Conservation (phyloP, 1,140 invertebrate genomes). For the Agrypnia vestita region DNA sequence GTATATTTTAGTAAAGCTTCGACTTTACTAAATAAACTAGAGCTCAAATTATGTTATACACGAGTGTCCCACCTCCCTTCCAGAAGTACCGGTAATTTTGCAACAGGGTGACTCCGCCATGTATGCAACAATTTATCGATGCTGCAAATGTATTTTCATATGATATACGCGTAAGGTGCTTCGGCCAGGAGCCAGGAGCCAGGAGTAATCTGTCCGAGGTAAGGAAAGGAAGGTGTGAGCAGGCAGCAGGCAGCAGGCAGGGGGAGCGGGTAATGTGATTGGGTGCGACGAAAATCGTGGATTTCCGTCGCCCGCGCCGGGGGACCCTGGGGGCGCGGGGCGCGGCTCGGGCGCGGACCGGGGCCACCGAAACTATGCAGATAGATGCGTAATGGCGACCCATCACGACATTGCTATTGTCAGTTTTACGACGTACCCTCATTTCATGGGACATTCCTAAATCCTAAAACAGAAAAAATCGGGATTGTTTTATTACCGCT, state of each 20-base stretch:
- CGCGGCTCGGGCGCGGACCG: constrained; percentile 50
- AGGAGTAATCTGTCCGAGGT: too few species aligned
- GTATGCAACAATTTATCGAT: too few species aligned
- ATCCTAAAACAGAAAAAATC: background rate
- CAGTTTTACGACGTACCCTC: background rate
- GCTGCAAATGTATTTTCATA: too few species aligned
- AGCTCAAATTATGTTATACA: too few species aligned
- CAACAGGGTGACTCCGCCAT: too few species aligned
- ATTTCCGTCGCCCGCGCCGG: constrained; percentile 34
- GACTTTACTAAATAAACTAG: too few species aligned
- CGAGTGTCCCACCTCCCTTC: too few species aligned
- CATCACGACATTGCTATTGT: constrained; percentile 19
- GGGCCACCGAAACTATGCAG: constrained; percentile 5
- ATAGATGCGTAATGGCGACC: constrained; percentile 9
- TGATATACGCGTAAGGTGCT: too few species aligned
- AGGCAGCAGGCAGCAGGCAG: background rate
- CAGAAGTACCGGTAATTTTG: too few species aligned
- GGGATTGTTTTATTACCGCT: background rate
- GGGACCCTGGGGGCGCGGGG: constrained; percentile 41
- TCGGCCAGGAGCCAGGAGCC: too few species aligned
- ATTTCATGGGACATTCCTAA: constrained; percentile 7
- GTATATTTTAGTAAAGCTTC: too few species aligned
- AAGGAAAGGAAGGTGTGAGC: background rate
- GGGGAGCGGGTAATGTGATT: constrained; percentile 60
- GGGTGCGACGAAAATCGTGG: constrained; percentile 59